Evolutionary conservation across 2,888 invertebrate genomes (phyloP).

Genomic region (Antheraea assamensis): DNA sequence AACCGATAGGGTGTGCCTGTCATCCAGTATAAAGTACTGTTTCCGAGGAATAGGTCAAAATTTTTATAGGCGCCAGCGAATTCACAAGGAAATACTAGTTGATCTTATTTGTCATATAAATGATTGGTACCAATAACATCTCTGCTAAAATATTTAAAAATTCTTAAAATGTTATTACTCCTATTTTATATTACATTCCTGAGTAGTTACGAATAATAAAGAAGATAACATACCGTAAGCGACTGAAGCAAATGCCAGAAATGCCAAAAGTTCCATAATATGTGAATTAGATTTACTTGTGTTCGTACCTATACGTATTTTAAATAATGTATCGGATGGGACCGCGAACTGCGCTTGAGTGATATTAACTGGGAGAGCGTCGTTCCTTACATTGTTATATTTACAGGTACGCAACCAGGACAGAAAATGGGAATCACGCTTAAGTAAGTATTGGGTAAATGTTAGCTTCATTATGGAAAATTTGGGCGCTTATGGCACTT

Average conservation of each 20-base stretch:
- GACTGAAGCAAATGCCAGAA: neutral
- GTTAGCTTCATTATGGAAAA: too few relatives aligned
- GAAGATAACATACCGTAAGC: slow-evolving; percentile 3
- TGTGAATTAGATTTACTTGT: neutral
- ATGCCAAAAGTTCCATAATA: neutral
- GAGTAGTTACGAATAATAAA: neutral
- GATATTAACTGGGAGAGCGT: neutral
- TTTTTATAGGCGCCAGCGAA: too few relatives aligned
- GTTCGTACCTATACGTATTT: neutral
- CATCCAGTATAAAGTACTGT: too few relatives aligned
- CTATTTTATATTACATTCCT: neutral
- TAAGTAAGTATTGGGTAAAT: neutral
- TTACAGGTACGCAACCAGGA: neutral
- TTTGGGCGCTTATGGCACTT: too few relatives aligned
- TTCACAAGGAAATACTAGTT: too few relatives aligned
- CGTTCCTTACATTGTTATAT: neutral
- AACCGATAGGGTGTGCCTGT: too few relatives aligned
- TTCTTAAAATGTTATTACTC: too few relatives aligned
- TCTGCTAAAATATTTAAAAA: too few relatives aligned
- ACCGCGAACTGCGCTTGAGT: slow-evolving; percentile 4
- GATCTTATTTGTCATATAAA: too few relatives aligned
- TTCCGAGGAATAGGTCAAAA: too few relatives aligned
- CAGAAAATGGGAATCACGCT: neutral
- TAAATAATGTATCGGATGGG: slow-evolving; percentile 1
- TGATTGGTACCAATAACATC: too few relatives aligned